A percentile compares a stretch with the other conserved stretches of the same genome.
phyloP scores from a whole-genome alignment of 1,140 invertebrate genomes.

The Mya arenaria region DNA sequence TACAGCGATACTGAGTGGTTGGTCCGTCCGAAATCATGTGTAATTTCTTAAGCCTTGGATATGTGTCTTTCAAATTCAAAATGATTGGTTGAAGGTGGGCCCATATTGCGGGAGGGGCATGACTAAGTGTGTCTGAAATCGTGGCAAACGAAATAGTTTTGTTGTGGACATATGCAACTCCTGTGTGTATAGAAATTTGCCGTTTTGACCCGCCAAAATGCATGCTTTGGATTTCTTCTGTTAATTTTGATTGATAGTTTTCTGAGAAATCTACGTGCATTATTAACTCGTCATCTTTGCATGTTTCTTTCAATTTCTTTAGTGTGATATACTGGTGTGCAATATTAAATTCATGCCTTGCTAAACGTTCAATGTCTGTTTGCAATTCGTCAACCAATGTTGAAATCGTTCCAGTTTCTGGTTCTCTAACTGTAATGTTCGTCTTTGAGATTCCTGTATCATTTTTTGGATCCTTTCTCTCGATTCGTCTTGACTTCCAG shows the following conservation, averaged over 20 bases:
- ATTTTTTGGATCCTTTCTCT: not conserved
- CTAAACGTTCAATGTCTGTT: not conserved
- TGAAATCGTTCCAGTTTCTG: not conserved
- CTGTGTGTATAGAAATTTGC: no score
- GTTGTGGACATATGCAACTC: not conserved
- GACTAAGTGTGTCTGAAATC: slow-evolving; percentile 33
- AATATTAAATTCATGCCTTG: slow-evolving; percentile 12
- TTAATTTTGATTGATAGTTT: slow-evolving; percentile 13
- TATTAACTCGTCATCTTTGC: slow-evolving; percentile 37
- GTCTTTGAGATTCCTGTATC: not conserved
- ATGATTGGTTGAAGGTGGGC: slow-evolving; percentile 52
- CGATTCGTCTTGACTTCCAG: not conserved
- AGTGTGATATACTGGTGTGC: slow-evolving; percentile 11
- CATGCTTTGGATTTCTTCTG: slow-evolving; percentile 39
- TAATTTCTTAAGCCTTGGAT: slow-evolving; percentile 50
- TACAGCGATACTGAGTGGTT: slow-evolving; percentile 58
- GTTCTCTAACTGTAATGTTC: not conserved
- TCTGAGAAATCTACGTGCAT: slow-evolving; percentile 57
- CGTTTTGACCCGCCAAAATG: slow-evolving; percentile 54
- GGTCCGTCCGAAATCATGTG: slow-evolving; percentile 60
- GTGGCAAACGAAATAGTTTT: no score
- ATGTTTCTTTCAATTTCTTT: not conserved
- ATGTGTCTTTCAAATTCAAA: slow-evolving; percentile 22
- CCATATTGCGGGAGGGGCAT: slow-evolving; percentile 59
- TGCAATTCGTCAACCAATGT: not conserved